Conservation (phyloP, 2,113 vertebrate species). For the Emberiza fucata region DNA sequence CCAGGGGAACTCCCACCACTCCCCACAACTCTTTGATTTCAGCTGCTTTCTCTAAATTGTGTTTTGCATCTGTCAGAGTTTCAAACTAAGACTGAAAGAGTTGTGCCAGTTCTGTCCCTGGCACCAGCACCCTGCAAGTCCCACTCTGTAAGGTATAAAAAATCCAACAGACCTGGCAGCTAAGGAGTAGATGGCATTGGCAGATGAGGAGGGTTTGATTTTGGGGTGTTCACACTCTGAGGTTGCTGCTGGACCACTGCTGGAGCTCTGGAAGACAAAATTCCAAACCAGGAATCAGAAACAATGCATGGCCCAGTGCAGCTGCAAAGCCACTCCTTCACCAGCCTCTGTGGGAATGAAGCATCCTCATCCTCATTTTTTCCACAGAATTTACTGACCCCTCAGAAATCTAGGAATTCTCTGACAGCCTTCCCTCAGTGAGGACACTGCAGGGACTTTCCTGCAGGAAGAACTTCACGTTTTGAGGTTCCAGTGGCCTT, state of each 20-base stretch:
- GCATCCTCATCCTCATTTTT: not conserved
- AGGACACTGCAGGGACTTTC: not conserved
- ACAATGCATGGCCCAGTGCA: not conserved
- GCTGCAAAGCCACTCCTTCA: not conserved
- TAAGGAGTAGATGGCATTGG: conserved; percentile 91
- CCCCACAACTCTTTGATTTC: not conserved
- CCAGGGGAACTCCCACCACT: not conserved
- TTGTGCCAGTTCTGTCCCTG: not conserved
- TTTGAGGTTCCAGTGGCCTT: not conserved
- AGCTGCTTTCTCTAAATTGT: not conserved
- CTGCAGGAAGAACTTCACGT: not conserved
- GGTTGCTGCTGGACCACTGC: conserved; percentile 47
- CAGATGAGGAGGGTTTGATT: conserved; percentile 91
- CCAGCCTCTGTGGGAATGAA: not conserved
- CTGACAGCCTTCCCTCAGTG: not conserved
- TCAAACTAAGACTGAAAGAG: not conserved
- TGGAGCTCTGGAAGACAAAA: conserved; percentile 77
- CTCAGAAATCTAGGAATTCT: not conserved
- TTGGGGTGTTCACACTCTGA: conserved; percentile 88
- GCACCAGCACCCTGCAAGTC: not conserved
- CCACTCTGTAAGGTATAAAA: not conserved
- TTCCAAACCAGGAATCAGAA: not conserved
- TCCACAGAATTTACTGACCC: not conserved
- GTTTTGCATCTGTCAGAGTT: not conserved
- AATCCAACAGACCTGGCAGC: conserved; percentile 79